Base-by-base conservation (phyloP, 2,888 invertebrate species). In the Opisthograptis luteolata region DNA sequence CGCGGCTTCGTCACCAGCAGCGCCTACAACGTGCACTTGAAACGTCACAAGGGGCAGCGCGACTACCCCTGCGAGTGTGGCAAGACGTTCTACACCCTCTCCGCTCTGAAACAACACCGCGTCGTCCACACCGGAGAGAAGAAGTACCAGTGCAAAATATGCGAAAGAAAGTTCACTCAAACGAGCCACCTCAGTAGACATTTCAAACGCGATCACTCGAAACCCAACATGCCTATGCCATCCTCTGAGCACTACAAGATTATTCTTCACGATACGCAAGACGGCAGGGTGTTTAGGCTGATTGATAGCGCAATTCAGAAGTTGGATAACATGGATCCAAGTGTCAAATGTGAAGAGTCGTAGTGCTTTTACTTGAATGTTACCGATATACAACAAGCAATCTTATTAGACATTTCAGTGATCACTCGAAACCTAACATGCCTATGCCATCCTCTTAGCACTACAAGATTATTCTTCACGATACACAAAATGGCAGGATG, bases 51-150 rank as follows among this genome's bases (percentile, higher is more conserved):
- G 58, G 90, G 90, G 0, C 91, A 89, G 50, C 62, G 84, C 0
- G 90, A 90, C 69, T 84, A 90, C 56, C 76, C 66, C 22, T 90
- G 90, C 54, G 91, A 90, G 24, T 90, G 90, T 25, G 90, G 90
- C 3, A 90, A 90, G 46, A 83, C 83, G 0, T 90, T 90, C 68
- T 90, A 87, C 72, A 90, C 90, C 0, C 85, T 87, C 0, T 89
- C 90, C 0, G 84, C 86, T 0, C 53, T 90, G 0, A 90, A 90
- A 64, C 89, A 88, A 59, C 90, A 90, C 52, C 76, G 70, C 40
- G 84, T 87, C 0, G 88, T 89, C 0, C 90, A 90, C 49, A 88
- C 91, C 0, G 91, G 90, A 1, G 84, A 88, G 54, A 88, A 88
- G 54, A 87, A 81, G 32, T 90, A 89, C 60, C 87, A 87, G 46